Conservation (phyloP, 2,113 vertebrate genomes). For the Dinomys branickii region DNA sequence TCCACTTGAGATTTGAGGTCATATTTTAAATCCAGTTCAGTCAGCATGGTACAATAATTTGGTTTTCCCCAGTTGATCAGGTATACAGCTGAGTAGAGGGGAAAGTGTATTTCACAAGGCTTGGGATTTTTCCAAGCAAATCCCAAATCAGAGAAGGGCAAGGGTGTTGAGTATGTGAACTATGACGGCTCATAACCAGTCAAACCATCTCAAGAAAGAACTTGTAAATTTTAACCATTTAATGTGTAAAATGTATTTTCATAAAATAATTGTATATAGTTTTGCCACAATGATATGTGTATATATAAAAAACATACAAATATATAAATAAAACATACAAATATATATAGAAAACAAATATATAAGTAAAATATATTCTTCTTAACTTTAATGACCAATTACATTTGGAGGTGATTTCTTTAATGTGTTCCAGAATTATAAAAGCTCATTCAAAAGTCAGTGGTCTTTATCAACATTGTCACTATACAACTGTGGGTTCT, state of each 20-base stretch:
- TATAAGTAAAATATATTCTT: neutral
- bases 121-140: slow-evolving; percentile 29
- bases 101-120: slow-evolving; percentile 1
- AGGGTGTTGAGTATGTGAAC: neutral
- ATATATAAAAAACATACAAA: too few species aligned
- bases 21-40: slow-evolving; percentile 8
- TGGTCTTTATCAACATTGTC: neutral
- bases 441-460: neutral
- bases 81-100: neutral
- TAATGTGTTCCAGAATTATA: neutral
- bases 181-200: neutral
- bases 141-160: neutral
- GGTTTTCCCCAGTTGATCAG: neutral
- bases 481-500: neutral
- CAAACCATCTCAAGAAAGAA: slow-evolving; percentile 11
- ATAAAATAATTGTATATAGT: neutral
- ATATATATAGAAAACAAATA: neutral
- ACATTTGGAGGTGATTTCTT: slow-evolving; percentile 16
- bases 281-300: neutral
- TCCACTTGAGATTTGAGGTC: slow-evolving; percentile 13
- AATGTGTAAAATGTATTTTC: neutral
- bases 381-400: neutral
- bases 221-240: slow-evolving; percentile 1
- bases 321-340: neutral
- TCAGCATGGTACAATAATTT: neutral